Evolutionary conservation across 2,888 invertebrate genomes (phyloP).

Genomic region (Rotaria sp.): DNA sequence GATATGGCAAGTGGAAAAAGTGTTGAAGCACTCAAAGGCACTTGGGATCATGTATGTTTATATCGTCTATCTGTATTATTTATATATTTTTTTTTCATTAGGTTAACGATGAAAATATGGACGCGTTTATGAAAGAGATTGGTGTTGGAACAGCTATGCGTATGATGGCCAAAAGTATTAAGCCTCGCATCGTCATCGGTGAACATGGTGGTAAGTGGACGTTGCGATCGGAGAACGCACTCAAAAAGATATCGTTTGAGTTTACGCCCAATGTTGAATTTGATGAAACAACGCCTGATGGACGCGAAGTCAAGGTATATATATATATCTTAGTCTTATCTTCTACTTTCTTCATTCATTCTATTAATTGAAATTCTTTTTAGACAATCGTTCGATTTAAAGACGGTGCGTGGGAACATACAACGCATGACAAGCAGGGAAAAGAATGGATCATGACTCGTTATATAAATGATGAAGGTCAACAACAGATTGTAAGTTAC

Average conservation of each 20-base stretch:
- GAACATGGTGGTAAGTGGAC: not conserved
- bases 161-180: not conserved
- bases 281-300: not conserved
- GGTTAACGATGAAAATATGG: not conserved
- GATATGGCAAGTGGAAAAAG: not conserved
- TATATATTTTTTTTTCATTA: not conserved
- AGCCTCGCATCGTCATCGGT: not conserved
- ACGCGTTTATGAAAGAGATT: not conserved
- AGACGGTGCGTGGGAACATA: not conserved
- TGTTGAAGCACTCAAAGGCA: conserved; percentile 7
- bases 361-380: not conserved
- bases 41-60: not conserved
- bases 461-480: not conserved
- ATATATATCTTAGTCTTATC: not conserved
- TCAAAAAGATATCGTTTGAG: not conserved
- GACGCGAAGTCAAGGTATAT: not conserved
- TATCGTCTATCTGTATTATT: not conserved
- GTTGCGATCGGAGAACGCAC: not conserved
- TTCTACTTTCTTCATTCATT: not conserved
- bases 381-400: not conserved
- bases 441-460: not conserved
- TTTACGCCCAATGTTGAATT: not conserved
- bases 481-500: not conserved
- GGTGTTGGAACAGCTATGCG: not conserved
- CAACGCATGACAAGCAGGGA: not conserved